These are phyloP conservation scores for Crypturellus undulatus DNA, from an alignment of 2,113 vertebrate species.

Conservation along the genomic window DNA sequence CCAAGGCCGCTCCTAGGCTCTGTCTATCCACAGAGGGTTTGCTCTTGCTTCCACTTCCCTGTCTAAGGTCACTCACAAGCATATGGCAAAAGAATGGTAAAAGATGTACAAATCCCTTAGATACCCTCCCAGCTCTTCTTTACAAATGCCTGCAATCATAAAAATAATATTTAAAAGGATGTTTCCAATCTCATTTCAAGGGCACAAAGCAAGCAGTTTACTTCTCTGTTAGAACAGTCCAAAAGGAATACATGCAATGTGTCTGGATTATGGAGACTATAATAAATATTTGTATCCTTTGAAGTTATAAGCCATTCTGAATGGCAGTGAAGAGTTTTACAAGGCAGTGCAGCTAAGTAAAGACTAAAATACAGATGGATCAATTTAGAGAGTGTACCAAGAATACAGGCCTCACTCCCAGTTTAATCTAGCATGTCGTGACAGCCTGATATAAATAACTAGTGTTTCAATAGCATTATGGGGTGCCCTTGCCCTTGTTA, in stretches of 20 bases:
- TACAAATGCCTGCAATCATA: background rate
- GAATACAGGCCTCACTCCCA: background rate
- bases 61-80: background rate
- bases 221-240: background rate
- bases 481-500: background rate
- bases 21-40: background rate
- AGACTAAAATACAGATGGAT: background rate
- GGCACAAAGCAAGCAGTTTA: background rate
- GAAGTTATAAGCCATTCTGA: background rate
- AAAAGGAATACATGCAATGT: background rate
- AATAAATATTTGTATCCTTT: background rate
- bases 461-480: background rate
- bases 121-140: background rate
- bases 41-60: background rate
- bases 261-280: background rate
- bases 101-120: background rate
- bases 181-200: background rate
- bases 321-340: background rate
- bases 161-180: background rate
- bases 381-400: background rate
- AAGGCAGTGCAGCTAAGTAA: background rate
- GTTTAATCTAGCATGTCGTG: background rate
- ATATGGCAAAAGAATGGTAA: background rate
- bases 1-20: fast-evolving
- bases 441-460: background rate